Conservation (phyloP, 2,888 invertebrate genomes). For the Caenorhabditis sinica region DNA sequence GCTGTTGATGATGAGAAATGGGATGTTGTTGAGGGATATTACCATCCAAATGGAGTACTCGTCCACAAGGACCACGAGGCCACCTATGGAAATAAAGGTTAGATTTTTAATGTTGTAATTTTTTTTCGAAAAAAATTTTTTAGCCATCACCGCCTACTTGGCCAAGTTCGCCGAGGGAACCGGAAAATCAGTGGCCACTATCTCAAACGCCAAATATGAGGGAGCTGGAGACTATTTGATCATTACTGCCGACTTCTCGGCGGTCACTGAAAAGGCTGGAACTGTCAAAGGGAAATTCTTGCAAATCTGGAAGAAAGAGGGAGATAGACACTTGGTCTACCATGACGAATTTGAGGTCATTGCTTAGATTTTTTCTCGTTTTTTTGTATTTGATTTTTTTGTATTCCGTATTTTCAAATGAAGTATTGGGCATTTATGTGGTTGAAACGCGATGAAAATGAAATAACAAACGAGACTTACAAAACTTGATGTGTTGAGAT, state of each 20-base stretch:
- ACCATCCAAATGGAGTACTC: constrained; percentile 51
- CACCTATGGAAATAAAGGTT: constrained; percentile 45
- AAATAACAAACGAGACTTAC: too few species aligned
- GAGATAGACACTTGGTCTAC: constrained; percentile 48
- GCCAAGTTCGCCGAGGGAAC: background rate
- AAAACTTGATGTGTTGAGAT: too few species aligned
- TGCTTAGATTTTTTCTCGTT: constrained; percentile 7
- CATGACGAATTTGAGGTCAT: constrained; percentile 61
- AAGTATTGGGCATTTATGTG: too few species aligned
- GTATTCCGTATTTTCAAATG: background rate
- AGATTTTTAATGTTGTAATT: too few species aligned
- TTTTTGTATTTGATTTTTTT: background rate
- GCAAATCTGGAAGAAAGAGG: constrained; percentile 67
- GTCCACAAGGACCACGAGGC: constrained; percentile 49
- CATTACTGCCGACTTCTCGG: constrained; percentile 34
- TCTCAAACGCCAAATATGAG: constrained; percentile 30
- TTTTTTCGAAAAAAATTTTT: constrained; percentile 1
- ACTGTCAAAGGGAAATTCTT: constrained; percentile 56
- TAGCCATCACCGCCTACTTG: constrained; percentile 11
- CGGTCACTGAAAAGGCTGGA: constrained; percentile 52
- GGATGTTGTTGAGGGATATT: constrained; percentile 38
- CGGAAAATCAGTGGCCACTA: constrained; percentile 24
- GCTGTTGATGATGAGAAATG: constrained; percentile 43
- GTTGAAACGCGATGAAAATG: too few species aligned
- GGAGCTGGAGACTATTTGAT: constrained; percentile 51